Conservation (phyloP, 2,113 vertebrate species). For the Pluvialis apricaria region DNA sequence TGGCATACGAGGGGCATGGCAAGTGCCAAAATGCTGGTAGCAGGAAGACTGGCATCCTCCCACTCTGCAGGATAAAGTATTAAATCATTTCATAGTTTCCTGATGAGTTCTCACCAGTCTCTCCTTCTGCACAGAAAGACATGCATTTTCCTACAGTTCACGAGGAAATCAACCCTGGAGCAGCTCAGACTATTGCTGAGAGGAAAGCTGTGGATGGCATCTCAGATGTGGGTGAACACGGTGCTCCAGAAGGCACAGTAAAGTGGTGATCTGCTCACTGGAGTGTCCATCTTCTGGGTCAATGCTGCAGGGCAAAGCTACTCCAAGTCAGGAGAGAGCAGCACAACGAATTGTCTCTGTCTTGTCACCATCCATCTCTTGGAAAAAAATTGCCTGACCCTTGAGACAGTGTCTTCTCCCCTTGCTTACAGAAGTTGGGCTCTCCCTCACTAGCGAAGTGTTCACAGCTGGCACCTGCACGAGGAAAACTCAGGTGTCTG, state of each 20-base stretch:
- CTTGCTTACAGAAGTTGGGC: background rate
- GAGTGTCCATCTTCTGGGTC: background rate
- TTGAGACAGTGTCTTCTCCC: background rate
- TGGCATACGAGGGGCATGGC: too few relatives aligned
- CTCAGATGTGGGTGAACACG: rapidly evolving
- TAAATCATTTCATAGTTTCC: background rate
- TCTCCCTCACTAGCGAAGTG: background rate
- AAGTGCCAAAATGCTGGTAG: background rate
- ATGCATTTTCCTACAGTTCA: background rate
- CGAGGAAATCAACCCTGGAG: background rate
- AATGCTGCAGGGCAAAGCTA: background rate
- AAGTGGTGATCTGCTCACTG: background rate
- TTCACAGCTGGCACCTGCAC: background rate
- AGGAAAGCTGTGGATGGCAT: background rate
- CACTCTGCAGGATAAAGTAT: too few relatives aligned
- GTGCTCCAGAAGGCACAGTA: background rate
- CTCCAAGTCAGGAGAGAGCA: background rate
- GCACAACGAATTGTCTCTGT: background rate
- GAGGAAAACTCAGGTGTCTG: background rate
- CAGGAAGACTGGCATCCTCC: background rate
- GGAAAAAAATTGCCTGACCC: background rate
- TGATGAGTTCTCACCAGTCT: background rate
- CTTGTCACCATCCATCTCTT: too few relatives aligned
- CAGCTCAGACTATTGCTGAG: background rate
- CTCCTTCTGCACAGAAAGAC: background rate